phyloP scores from a whole-genome alignment of 2,888 invertebrate species.

The Zonitis immaculata region DNA sequence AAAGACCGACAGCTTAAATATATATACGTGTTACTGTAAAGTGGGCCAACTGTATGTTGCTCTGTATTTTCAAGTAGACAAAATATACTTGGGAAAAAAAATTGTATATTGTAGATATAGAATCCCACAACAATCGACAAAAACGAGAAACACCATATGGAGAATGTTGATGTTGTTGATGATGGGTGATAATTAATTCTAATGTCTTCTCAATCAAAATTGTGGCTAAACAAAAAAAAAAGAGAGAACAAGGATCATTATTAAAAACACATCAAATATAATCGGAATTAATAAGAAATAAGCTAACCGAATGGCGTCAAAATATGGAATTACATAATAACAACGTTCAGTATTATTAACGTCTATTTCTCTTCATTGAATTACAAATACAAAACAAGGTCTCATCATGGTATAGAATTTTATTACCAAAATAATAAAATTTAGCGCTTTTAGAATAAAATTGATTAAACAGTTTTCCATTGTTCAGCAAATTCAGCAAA shows the following conservation, averaged over 20 bases:
- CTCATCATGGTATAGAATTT: too few species aligned
- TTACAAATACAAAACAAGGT: too few species aligned
- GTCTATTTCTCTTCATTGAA: too few species aligned
- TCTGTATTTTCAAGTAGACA: too few species aligned
- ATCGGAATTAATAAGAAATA: constrained; percentile 7
- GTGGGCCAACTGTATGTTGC: constrained; percentile 39
- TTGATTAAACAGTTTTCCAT: too few species aligned
- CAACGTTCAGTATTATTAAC: neutral
- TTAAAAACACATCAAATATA: neutral
- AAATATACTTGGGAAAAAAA: constrained; percentile 9
- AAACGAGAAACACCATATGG: constrained; percentile 32
- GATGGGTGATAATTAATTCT: constrained; percentile 36
- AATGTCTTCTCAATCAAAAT: constrained; percentile 19
- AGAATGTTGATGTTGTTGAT: constrained; percentile 21
- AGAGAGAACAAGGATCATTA: constrained; percentile 6
- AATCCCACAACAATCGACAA: constrained; percentile 12
- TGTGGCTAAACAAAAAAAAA: too few species aligned
- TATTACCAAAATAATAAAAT: too few species aligned
- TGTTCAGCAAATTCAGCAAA: too few species aligned
- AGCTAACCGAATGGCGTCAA: neutral
- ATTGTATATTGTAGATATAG: too few species aligned
- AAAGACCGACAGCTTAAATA: constrained; percentile 40
- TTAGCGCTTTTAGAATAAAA: too few species aligned
- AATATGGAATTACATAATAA: too few species aligned
- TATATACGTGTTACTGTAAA: constrained; percentile 39